A percentile compares a stretch with the other conserved stretches of the same genome.
Conservation (phyloP, 2,797 vertebrate genomes). For the Leuciscus waleckii region DNA sequence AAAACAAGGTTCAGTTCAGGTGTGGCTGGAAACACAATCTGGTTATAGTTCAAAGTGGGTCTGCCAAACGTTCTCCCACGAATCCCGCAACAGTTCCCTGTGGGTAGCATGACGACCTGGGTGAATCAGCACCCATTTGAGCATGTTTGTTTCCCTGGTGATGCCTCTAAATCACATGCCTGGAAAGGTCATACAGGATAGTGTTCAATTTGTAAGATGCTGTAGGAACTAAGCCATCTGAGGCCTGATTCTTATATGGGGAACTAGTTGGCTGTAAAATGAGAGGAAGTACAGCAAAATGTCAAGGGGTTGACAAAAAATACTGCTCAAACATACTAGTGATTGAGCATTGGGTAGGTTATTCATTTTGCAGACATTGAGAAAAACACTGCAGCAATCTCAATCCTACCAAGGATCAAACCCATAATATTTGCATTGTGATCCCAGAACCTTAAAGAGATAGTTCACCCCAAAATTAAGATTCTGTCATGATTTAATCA, state of each 20-base stretch:
- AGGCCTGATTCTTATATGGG: constrained; percentile 7
- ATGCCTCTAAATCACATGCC: constrained; percentile 8
- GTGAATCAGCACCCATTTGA: constrained; percentile 38
- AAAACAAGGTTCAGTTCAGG: constrained; percentile 16
- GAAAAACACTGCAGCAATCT: neutral
- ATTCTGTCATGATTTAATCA: neutral
- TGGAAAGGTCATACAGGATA: constrained; percentile 25
- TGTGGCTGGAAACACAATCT: constrained; percentile 19
- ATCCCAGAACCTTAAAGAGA: neutral
- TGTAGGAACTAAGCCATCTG: constrained; percentile 24
- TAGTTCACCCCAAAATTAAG: neutral
- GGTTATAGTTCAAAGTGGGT: neutral
- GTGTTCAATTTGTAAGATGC: constrained; percentile 9
- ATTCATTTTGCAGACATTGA: constrained; percentile 11
- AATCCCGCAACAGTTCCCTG: constrained; percentile 30
- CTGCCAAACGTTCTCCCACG: neutral
- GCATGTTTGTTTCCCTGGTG: constrained; percentile 23
- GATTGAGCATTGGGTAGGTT: neutral
- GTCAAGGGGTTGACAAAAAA: constrained; percentile 19
- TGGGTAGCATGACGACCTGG: constrained; percentile 23
- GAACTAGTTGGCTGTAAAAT: constrained; percentile 30
- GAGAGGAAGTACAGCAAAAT: constrained; percentile 5
- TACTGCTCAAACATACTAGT: constrained; percentile 16
- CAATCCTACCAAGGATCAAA: neutral
- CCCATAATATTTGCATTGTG: neutral